These are phyloP conservation scores for Illadopsis cleaveri DNA, from an alignment of 2,113 vertebrate species.

Conservation along the genomic window DNA sequence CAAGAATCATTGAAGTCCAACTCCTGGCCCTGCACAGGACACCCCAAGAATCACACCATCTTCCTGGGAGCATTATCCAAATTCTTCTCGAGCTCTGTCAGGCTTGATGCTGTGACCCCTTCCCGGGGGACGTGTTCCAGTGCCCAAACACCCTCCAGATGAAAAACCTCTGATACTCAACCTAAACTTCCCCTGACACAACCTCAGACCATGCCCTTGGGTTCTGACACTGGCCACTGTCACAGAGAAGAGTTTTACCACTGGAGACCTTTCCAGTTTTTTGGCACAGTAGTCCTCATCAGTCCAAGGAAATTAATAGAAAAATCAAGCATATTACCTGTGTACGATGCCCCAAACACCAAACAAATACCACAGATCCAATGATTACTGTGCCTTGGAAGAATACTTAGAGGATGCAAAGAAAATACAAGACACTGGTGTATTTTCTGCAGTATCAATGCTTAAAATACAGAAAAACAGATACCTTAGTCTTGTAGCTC, in stretches of 20 bases:
- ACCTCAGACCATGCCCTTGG: background rate
- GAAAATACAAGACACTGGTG: background rate
- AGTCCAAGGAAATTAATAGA: background rate
- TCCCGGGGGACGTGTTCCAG: background rate
- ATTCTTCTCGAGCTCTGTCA: background rate
- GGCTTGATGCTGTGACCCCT: background rate
- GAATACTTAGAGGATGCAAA: background rate
- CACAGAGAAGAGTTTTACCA: background rate
- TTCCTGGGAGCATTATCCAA: no score
- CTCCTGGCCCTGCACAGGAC: background rate
- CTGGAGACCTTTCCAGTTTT: background rate
- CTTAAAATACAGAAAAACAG: background rate
- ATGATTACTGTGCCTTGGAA: background rate
- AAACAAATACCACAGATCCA: background rate
- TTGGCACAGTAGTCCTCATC: background rate
- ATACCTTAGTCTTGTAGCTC: background rate
- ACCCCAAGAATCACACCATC: no score
- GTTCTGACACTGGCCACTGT: no score
- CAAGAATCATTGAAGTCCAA: background rate
- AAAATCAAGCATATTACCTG: background rate
- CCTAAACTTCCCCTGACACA: background rate
- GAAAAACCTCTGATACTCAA: background rate
- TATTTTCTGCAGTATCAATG: background rate
- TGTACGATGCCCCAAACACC: fast-evolving
- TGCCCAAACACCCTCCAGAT: background rate